These are phyloP conservation scores for Agapornis canus DNA, from an alignment of 2,797 vertebrate genomes.

Conservation along the genomic window DNA sequence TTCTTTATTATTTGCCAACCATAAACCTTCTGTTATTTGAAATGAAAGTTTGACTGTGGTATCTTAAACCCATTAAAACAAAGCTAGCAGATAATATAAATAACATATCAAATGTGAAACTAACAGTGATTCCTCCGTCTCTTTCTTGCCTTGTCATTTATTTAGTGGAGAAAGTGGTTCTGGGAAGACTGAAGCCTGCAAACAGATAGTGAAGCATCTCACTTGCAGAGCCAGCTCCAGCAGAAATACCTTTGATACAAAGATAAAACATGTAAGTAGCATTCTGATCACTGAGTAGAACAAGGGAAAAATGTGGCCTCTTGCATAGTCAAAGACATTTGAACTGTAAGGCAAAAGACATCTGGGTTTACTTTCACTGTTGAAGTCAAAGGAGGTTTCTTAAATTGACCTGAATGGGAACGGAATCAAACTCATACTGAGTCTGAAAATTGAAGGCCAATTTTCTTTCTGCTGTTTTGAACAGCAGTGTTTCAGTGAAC, in stretches of 20 bases:
- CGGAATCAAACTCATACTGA: not conserved
- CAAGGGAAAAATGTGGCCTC: not conserved
- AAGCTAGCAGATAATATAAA: not conserved
- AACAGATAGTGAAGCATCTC: conserved; percentile 91
- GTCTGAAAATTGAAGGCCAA: not conserved
- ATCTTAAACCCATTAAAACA: not conserved
- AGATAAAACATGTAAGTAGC: conserved; percentile 90
- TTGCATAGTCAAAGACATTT: not conserved
- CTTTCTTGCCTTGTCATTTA: not conserved
- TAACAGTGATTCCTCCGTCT: not conserved
- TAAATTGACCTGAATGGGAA: not conserved
- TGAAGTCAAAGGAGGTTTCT: not conserved
- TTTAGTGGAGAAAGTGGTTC: conserved; percentile 93
- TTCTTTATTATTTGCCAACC: not conserved
- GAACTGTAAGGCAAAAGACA: not conserved
- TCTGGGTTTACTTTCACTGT: not conserved
- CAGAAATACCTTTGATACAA: conserved; percentile 82
- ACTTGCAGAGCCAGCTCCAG: conserved; percentile 81
- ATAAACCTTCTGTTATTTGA: conserved; percentile 12
- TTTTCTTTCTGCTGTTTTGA: not conserved
- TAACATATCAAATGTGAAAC: not conserved
- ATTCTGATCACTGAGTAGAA: not conserved
- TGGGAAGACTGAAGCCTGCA: conserved; percentile 91
- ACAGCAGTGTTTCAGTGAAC: not conserved
- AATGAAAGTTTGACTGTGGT: not conserved